Base-by-base conservation (phyloP, 2,113 vertebrate genomes). In the Echinops telfairi region DNA sequence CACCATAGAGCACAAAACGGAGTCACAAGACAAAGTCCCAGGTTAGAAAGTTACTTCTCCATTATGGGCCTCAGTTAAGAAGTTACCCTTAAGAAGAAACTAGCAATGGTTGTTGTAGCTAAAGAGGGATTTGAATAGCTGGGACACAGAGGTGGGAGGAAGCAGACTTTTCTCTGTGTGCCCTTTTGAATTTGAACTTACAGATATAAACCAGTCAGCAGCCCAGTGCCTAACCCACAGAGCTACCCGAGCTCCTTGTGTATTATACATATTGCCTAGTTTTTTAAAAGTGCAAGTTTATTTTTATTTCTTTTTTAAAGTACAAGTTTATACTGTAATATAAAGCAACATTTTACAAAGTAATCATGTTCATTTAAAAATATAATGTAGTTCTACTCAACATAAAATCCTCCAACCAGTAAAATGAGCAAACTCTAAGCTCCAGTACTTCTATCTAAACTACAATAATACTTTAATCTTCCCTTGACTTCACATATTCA, bases 401-500 rank as follows among this genome's bases (percentile, higher is more conserved):
- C n/a, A 92, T 33, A 83, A 27, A 70, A 0, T 88, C 90, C 76
- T 93, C 70, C 31, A 92, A 53, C 71, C 90, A 80, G 38, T 66
- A 53, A 75, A 83, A 73, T 88, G 12, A 88, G 25, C 76, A 27
- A 58, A 11, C 75, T 73, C 33, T 71, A 36, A 92, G 90, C 16
- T 78, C 19, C 25, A 64, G 1, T 88, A 58, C 15, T 81, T 95
- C 71, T 80, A 17, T 83, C 36, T 89, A 60, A 93, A 62, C 38
- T 93, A 78, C 84, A 38, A 43, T 79, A 68, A 5, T 89, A 22
- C 77, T 89, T 89, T 94, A 62, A 31, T 87, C 58, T 89, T 92
- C 66, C 92, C 57, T 87, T 95, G 92, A 62, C 79, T 88, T 89
- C 83, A 83, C 57, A 22, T 94, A 57, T 92, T 93, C 79, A 80